Evolutionary conservation across 2,113 vertebrate genomes (phyloP).

Genomic region (Ibidorhyncha struthersii): DNA sequence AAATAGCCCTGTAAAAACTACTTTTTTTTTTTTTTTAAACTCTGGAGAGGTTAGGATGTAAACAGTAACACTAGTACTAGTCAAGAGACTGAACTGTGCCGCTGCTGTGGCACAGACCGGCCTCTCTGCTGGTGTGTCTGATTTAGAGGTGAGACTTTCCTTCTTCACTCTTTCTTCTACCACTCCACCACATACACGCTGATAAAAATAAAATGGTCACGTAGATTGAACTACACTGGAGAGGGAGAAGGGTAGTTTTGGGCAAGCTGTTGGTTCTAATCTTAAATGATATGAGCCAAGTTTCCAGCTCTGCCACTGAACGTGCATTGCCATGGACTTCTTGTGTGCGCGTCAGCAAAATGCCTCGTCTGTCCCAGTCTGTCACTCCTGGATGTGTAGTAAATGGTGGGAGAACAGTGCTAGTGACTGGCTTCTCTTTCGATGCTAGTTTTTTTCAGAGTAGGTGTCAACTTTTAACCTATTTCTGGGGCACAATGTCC

Average conservation of each 20-base stretch:
- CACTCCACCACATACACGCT: background rate
- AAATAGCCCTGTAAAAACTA: background rate
- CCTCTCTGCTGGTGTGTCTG: background rate
- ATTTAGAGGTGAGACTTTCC: background rate
- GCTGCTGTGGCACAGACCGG: background rate
- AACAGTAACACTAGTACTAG: too few species aligned
- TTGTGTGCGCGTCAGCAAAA: background rate
- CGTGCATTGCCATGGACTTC: accelerated
- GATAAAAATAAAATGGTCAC: background rate
- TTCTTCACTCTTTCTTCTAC: background rate
- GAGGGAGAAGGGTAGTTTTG: background rate
- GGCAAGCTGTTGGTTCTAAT: background rate
- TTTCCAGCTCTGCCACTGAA: background rate
- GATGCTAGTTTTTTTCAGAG: background rate
- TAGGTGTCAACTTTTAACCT: background rate
- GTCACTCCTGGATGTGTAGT: background rate
- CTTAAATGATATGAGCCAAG: background rate
- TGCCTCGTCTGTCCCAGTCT: accelerated
- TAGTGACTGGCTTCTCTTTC: background rate
- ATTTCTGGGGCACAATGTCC: background rate
- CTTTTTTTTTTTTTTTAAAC: background rate
- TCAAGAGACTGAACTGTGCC: background rate
- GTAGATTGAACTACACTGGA: background rate
- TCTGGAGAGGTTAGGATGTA: background rate
- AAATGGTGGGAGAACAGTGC: background rate